phyloP scores from a whole-genome alignment of 2,888 invertebrate species.

The Morpho deidamia region DNA sequence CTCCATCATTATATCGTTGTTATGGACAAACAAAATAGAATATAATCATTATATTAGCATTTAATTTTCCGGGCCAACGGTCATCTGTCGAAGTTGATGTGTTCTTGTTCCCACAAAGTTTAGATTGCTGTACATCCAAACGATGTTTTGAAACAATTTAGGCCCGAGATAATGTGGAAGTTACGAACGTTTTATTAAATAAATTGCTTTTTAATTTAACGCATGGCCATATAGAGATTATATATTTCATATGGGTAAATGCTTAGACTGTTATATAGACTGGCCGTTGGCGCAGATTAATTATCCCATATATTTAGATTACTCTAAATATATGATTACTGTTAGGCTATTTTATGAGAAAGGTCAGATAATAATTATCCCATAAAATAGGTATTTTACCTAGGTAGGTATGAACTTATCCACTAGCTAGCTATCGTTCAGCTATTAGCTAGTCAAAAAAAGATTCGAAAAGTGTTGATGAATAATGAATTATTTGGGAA shows the following conservation, averaged over 20 bases:
- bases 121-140: slow-evolving; percentile 27
- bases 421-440: too few relatives aligned
- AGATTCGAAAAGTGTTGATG: too few relatives aligned
- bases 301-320: too few relatives aligned
- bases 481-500: too few relatives aligned
- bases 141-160: slow-evolving; percentile 28
- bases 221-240: slow-evolving; percentile 2
- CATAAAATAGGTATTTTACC: not conserved
- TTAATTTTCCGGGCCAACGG: slow-evolving; percentile 71
- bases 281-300: too few relatives aligned
- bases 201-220: slow-evolving; percentile 23
- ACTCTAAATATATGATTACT: too few relatives aligned
- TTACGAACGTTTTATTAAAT: slow-evolving; percentile 17
- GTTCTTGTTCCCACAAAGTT: slow-evolving; percentile 31
- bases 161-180: slow-evolving; percentile 17
- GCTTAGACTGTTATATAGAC: not conserved
- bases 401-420: too few relatives aligned
- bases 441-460: too few relatives aligned
- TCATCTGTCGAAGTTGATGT: slow-evolving; percentile 41
- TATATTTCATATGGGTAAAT: not conserved
- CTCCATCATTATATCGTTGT: slow-evolving; percentile 54
- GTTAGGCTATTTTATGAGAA: too few relatives aligned
- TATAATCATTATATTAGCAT: slow-evolving; percentile 74
- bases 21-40: slow-evolving; percentile 60
- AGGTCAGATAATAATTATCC: not conserved